These are phyloP conservation scores for Drosophila tani DNA, from an alignment of 1,140 invertebrate genomes.

Conservation along the genomic window DNA sequence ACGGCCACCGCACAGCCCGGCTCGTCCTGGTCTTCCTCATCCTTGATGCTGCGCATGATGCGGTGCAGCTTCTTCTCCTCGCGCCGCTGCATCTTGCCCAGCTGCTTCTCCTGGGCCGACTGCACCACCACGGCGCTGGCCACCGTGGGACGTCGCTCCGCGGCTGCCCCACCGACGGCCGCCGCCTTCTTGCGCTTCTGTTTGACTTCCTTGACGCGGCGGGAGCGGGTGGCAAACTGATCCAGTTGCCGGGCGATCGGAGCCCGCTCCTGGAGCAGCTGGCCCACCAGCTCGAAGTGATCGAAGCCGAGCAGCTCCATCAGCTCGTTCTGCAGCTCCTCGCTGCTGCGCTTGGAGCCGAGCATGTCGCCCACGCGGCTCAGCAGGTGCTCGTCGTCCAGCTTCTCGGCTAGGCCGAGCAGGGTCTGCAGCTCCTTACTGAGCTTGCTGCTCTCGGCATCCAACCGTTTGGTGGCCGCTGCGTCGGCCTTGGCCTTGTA, in stretches of 20 bases:
- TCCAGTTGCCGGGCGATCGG: slow-evolving; percentile 86
- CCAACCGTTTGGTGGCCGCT: slow-evolving; percentile 42
- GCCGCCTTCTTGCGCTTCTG: slow-evolving; percentile 45
- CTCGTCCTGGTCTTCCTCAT: slow-evolving; percentile 86
- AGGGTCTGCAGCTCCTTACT: slow-evolving; percentile 84
- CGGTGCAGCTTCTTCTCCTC: slow-evolving; percentile 94
- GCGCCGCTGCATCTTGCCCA: slow-evolving; percentile 93
- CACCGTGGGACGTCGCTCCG: slow-evolving; percentile 65
- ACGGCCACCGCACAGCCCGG: slow-evolving; percentile 85
- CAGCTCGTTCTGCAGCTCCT: slow-evolving; percentile 94
- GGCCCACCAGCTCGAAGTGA: slow-evolving; percentile 93
- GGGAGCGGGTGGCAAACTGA: slow-evolving; percentile 73
- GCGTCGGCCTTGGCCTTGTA: slow-evolving; percentile 83
- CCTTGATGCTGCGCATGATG: slow-evolving; percentile 86
- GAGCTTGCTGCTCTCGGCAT: slow-evolving; percentile 60
- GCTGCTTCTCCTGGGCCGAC: slow-evolving; percentile 92
- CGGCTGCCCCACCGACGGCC: slow-evolving; percentile 10
- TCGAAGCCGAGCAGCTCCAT: slow-evolving; percentile 95
- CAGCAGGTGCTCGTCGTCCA: slow-evolving; percentile 88
- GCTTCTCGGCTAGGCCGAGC: slow-evolving; percentile 67
- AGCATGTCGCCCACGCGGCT: slow-evolving; percentile 87
- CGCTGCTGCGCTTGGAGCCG: slow-evolving; percentile 88
- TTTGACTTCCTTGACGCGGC: slow-evolving; percentile 64
- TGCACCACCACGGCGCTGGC: slow-evolving; percentile 89
- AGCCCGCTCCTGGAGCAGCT: slow-evolving; percentile 91